These are phyloP conservation scores for Hippolais icterina DNA, from an alignment of 2,113 vertebrate species.

Conservation along the genomic window DNA sequence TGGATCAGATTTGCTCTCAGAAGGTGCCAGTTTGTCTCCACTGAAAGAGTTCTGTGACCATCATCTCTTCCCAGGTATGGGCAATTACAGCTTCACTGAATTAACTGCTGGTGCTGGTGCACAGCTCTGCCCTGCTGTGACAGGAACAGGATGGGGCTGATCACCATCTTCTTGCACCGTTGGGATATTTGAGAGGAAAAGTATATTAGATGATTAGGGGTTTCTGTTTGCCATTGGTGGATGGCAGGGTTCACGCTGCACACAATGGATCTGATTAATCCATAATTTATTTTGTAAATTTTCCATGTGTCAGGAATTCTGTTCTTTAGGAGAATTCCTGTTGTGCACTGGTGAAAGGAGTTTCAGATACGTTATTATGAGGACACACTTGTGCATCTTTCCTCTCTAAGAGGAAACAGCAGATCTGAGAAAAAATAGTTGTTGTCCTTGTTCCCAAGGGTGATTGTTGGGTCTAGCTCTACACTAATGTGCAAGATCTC, in stretches of 20 bases:
- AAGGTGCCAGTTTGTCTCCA: not conserved
- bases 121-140: not conserved
- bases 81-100: not conserved
- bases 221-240: not conserved
- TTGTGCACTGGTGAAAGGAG: not conserved
- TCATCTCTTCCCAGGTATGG: not conserved
- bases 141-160: not conserved
- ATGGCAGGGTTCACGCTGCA: not conserved
- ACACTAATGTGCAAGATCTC: not conserved
- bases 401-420: not conserved
- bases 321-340: not conserved
- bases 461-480: not conserved
- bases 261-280: fast-evolving
- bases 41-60: not conserved
- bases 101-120: not conserved
- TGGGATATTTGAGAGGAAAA: not conserved
- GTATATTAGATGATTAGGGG: not conserved
- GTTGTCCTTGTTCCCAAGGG: not conserved
- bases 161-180: not conserved
- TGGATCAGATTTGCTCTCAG: not conserved
- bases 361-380: fast-evolving
- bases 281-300: not conserved
- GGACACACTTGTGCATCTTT: not conserved
- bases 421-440: not conserved
- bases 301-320: not conserved